Percentiles rank a stretch among this genome's conserved stretches.
Evolutionary conservation across 2,113 vertebrate species (phyloP).

Genomic region (Romanogobio albipinnatus): DNA sequence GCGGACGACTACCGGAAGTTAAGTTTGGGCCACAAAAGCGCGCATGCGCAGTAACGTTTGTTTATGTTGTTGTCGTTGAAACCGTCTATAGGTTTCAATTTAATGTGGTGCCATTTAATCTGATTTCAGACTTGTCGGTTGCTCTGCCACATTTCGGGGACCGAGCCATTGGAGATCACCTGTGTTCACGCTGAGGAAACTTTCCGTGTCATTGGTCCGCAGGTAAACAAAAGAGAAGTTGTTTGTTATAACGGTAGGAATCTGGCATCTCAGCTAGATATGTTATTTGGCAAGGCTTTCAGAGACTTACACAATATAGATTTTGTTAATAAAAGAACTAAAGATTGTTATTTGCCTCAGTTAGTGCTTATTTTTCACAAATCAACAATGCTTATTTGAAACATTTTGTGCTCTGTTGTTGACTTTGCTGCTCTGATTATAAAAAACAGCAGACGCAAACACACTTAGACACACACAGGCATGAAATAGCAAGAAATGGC

Average conservation of each 20-base stretch:
- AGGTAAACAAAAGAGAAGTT: constrained; percentile 78
- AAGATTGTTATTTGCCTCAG: neutral
- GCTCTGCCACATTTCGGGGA: constrained; percentile 93
- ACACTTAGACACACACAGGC: neutral
- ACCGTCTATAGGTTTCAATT: neutral
- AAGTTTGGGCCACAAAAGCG: too few relatives aligned
- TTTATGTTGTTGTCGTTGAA: too few relatives aligned
- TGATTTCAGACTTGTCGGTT: constrained; percentile 85
- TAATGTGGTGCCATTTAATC: constrained; percentile 8
- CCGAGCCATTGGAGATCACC: constrained; percentile 94
- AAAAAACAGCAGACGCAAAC: neutral
- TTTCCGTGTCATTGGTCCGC: constrained; percentile 95
- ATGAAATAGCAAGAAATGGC: neutral
- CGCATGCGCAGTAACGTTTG: too few relatives aligned
- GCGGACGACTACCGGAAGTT: too few relatives aligned
- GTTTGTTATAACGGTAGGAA: neutral
- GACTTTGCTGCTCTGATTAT: neutral
- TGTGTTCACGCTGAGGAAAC: constrained; percentile 96
- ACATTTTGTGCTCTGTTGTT: neutral
- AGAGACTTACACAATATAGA: neutral
- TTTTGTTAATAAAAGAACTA: neutral
- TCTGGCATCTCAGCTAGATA: neutral
- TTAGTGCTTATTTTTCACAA: constrained; percentile 10
- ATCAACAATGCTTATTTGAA: constrained; percentile 5
- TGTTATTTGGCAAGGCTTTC: neutral